Percentiles rank a stretch among this genome's conserved stretches.
Evolutionary conservation across 2,113 vertebrate species (phyloP).

Genomic region (Chrysochloris asiatica): DNA sequence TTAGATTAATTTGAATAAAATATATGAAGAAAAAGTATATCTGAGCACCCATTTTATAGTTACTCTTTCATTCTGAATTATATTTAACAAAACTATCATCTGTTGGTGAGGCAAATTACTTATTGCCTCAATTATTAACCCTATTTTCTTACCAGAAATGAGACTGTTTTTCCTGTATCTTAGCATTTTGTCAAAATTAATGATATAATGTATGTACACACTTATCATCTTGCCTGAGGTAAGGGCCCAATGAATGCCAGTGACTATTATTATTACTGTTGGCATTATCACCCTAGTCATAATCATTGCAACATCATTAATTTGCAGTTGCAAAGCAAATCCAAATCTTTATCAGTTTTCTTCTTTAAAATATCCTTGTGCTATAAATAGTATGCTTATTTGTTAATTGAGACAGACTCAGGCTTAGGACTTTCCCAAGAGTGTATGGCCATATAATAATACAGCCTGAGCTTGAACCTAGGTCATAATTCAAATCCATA

Average conservation of each 20-base stretch:
- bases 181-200: neutral
- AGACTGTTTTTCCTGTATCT: neutral
- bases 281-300: neutral
- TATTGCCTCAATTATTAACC: neutral
- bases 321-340: neutral
- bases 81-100: neutral
- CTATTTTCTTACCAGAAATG: neutral
- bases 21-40: neutral
- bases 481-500: neutral
- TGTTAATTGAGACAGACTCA: neutral
- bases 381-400: neutral
- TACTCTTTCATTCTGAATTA: neutral
- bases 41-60: neutral
- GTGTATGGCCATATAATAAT: neutral
- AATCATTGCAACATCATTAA: neutral
- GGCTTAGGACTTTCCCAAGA: neutral
- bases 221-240: neutral
- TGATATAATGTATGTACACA: fast-evolving
- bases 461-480: neutral
- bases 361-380: neutral
- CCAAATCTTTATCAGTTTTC: neutral
- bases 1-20: neutral
- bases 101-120: neutral
- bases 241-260: neutral
- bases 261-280: neutral